phyloP scores from a whole-genome alignment of 2,888 invertebrate species.

The Cephalotes varians region DNA sequence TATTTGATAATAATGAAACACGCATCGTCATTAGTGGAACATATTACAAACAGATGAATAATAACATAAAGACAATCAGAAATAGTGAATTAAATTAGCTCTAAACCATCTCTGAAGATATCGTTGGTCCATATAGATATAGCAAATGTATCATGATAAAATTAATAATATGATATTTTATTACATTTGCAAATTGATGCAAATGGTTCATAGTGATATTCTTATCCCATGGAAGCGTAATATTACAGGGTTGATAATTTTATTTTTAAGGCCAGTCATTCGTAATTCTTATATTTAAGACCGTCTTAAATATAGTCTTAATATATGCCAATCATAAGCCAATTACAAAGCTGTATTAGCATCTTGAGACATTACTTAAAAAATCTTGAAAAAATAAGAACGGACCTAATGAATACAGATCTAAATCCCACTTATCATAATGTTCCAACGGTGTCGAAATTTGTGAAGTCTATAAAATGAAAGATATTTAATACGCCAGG shows the following conservation, averaged over 20 bases:
- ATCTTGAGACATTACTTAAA: too few relatives aligned
- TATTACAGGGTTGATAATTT: constrained; percentile 41
- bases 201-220: constrained; percentile 12
- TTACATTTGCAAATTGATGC: constrained; percentile 3
- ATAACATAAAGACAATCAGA: constrained; percentile 68
- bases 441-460: constrained; percentile 13
- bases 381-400: too few relatives aligned
- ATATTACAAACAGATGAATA: constrained; percentile 17
- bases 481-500: neutral
- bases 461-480: constrained; percentile 14
- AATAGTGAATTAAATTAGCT: constrained; percentile 49
- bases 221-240: neutral
- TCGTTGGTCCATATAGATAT: neutral
- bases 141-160: neutral
- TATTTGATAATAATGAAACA: too few relatives aligned
- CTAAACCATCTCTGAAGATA: constrained; percentile 19
- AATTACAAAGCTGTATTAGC: too few relatives aligned
- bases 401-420: too few relatives aligned
- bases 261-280: too few relatives aligned
- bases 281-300: too few relatives aligned
- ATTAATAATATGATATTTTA: constrained; percentile 17
- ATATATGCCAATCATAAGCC: too few relatives aligned
- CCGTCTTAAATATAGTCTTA: too few relatives aligned
- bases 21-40: neutral
- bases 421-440: constrained; percentile 11